Base-by-base conservation (phyloP, 2,888 invertebrate species). In the Mystacides longicornis region DNA sequence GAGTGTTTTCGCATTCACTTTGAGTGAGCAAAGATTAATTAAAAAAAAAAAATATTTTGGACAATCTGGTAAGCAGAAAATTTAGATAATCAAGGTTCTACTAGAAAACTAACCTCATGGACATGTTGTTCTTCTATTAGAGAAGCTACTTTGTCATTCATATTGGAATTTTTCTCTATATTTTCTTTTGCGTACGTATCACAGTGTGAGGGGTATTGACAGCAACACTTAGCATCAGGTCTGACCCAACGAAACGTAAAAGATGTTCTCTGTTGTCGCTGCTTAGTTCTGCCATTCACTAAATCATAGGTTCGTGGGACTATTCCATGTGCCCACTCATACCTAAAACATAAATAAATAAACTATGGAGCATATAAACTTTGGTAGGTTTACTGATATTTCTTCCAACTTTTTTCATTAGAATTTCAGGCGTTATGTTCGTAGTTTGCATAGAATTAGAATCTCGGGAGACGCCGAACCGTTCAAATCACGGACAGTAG, bases 311-410 rank as follows among this genome's bases (percentile, higher is more conserved):
- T 84, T 61, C 93, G 80, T 0, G 93, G 87, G 23, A 86, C 86
- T 62, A 98, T 97, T 9, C 91, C 89, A 67, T 93, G 93, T 1
- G 82, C 85, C 93, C 93, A 93, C 54, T 83, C 84, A 64, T 89
- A 93, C 54, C 83, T 81, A 60, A 14, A 51, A 20, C 51, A 51
- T 27, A 14, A 48, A 51, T 58, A 3, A 49, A 23, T 31, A n/a
- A n/a, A n/a, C n/a, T n/a, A n/a, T n/a, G n/a, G n/a, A n/a, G n/a
- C n/a, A n/a, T n/a, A n/a, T n/a, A n/a, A n/a, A n/a, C n/a, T n/a
- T n/a, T n/a, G n/a, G n/a, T n/a, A n/a, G n/a, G n/a, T n/a, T n/a
- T n/a, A n/a, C n/a, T n/a, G n/a, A n/a, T n/a, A n/a, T n/a, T n/a
- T n/a, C n/a, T n/a, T n/a, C n/a, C n/a, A n/a, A n/a, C n/a, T n/a